phyloP scores from a whole-genome alignment of 2,113 vertebrate species.

The Hippocampus mohnikei region DNA sequence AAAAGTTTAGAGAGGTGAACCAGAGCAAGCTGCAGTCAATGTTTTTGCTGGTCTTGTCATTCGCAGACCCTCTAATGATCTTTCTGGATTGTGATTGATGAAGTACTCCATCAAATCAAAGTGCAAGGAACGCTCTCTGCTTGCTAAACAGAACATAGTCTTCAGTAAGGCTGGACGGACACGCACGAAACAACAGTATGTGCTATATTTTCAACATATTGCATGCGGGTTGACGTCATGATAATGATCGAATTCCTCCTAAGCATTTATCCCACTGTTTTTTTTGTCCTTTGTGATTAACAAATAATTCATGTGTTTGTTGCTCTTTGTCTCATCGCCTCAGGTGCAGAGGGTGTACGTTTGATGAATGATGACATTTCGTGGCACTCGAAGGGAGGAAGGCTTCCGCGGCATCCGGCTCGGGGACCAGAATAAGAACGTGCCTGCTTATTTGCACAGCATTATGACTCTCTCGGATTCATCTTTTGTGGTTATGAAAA shows the following conservation, averaged over 20 bases:
- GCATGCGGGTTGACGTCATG: not conserved
- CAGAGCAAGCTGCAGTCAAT: slow-evolving; percentile 54
- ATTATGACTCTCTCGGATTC: slow-evolving; percentile 48
- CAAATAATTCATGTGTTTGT: slow-evolving; percentile 68
- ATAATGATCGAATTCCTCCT: not conserved
- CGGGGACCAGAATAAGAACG: slow-evolving; percentile 50
- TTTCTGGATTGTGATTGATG: slow-evolving; percentile 69
- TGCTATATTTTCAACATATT: not conserved
- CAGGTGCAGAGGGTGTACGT: slow-evolving; percentile 57
- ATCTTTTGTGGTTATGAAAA: slow-evolving; percentile 33
- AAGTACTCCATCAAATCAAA: slow-evolving; percentile 66
- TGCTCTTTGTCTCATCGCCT: slow-evolving; percentile 66
- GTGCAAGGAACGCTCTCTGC: slow-evolving; percentile 43
- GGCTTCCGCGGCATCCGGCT: slow-evolving; percentile 50
- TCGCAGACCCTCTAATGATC: slow-evolving; percentile 64
- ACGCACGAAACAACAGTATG: not conserved
- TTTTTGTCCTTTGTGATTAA: slow-evolving; percentile 41
- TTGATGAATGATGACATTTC: slow-evolving; percentile 55
- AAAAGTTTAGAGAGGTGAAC: slow-evolving; percentile 62
- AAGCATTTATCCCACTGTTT: slow-evolving; percentile 12
- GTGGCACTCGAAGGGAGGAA: slow-evolving; percentile 37
- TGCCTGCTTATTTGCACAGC: slow-evolving; percentile 34
- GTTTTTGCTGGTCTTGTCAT: slow-evolving; percentile 64
- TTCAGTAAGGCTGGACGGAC: not conserved
- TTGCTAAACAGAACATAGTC: slow-evolving; percentile 44